Evolutionary conservation across 1,140 invertebrate species (phyloP).

Genomic region (Panagrolaimus sp.): DNA sequence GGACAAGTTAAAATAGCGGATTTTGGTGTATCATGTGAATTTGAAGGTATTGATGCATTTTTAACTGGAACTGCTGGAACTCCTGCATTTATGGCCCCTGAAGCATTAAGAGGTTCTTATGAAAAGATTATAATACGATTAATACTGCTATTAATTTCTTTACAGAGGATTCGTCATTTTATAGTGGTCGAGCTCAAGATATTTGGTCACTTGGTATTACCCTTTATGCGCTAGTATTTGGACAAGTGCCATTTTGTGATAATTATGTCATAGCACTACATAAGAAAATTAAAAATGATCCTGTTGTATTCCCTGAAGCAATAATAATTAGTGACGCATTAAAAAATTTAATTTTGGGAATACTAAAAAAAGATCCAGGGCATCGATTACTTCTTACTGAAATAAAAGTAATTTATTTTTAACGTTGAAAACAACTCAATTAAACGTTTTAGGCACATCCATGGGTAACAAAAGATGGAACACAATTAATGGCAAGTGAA

Average conservation of each 20-base stretch:
- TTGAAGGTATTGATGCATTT: constrained; percentile 76
- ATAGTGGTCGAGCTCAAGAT: constrained; percentile 68
- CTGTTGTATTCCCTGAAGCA: constrained; percentile 61
- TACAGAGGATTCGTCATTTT: constrained; percentile 60
- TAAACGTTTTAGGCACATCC: constrained; percentile 20
- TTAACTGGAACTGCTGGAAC: constrained; percentile 75
- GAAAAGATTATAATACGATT: constrained; percentile 22
- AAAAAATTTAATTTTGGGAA: constrained; percentile 70
- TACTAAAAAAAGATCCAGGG: constrained; percentile 79
- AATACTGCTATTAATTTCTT: constrained; percentile 20
- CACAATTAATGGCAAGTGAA: constrained; percentile 70
- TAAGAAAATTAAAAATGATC: constrained; percentile 73
- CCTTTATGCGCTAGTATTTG: constrained; percentile 79
- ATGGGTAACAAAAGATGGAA: constrained; percentile 77
- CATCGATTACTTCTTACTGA: constrained; percentile 72
- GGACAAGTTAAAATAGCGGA: constrained; percentile 81
- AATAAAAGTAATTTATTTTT: constrained; percentile 68
- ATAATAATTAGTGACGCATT: constrained; percentile 66
- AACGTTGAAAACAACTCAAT: not conserved
- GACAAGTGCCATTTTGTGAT: constrained; percentile 77
- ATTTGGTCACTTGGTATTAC: constrained; percentile 94
- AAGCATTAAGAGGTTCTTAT: constrained; percentile 68
- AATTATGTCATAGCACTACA: constrained; percentile 71
- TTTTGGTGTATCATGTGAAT: constrained; percentile 91
- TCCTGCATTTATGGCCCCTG: constrained; percentile 88